phyloP scores from a whole-genome alignment of 2,113 vertebrate genomes.

The Neodontobutis hainanensis region DNA sequence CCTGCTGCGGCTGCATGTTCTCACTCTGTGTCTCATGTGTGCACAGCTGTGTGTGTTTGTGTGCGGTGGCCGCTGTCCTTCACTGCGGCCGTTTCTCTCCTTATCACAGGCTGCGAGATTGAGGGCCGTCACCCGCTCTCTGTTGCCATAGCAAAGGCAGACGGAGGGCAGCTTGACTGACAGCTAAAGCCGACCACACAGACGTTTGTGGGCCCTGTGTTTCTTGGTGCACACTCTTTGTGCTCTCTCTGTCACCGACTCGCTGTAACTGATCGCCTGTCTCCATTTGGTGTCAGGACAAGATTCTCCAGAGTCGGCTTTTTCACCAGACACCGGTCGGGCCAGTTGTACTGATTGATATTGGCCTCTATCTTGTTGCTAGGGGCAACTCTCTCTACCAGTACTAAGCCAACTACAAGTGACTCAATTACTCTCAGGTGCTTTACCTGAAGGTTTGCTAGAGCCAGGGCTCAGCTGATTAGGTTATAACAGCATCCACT shows the following conservation, averaged over 20 bases:
- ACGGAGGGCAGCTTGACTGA: slow-evolving; percentile 64
- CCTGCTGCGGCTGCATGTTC: slow-evolving; percentile 17
- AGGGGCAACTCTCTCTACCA: slow-evolving; percentile 7
- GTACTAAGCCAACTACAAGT: not conserved
- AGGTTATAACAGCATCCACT: too few relatives aligned
- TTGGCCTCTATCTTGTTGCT: slow-evolving; percentile 27
- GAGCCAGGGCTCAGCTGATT: not conserved
- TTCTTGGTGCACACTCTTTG: slow-evolving; percentile 12
- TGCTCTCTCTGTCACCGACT: not conserved
- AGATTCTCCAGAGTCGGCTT: not conserved
- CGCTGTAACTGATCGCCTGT: slow-evolving; percentile 22
- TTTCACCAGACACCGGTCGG: not conserved
- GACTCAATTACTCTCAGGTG: not conserved
- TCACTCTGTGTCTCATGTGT: not conserved
- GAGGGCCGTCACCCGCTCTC: slow-evolving; percentile 58
- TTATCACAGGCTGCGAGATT: slow-evolving; percentile 58
- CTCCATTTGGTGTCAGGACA: slow-evolving; percentile 17
- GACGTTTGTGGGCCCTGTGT: slow-evolving; percentile 18
- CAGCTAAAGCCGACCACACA: slow-evolving; percentile 51
- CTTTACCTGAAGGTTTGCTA: not conserved
- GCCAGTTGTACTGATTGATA: not conserved
- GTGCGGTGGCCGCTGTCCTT: slow-evolving; percentile 38
- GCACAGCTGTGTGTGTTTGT: not conserved
- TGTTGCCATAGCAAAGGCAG: slow-evolving; percentile 67
- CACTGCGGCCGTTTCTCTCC: slow-evolving; percentile 41